Base-by-base conservation (phyloP, 2,888 invertebrate species). In the Apeira syringaria region DNA sequence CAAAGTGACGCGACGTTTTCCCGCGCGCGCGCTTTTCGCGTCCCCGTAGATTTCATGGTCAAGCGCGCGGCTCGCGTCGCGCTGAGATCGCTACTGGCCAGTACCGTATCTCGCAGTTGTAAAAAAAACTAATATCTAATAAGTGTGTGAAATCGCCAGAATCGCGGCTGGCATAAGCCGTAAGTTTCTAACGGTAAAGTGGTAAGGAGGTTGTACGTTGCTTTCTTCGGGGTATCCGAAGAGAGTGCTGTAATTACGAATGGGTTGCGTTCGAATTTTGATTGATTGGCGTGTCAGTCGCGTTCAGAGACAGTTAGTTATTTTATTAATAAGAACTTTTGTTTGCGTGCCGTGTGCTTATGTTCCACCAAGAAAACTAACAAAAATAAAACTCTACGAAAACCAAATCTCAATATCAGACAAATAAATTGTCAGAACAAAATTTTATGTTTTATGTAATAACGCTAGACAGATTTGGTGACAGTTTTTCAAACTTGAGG, bases 71-170 rank as follows among this genome's bases (percentile, higher is more conserved):
- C 42, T 38, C 48, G 53, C 50, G 35, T 44, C 45, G 56, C 52
- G 44, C 25, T 41, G 33, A 34, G 48, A 39, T 47, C 37, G 45
- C 47, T 51, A 56, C 56, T 56, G 56, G 46, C 49, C 56, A 57
- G 65, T 60, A 63, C 64, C 59, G 60, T 66, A 61, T 30, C 53
- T 46, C 56, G 49, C 61, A 61, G 61, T 67, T 63, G 54, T 50
- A 57, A 57, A 60, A 61, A 61, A 59, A 55, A 41, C 3, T 48
- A 39, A 9, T 64, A 64, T 74, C 74, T 74, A 74, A 78, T 74
- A 74, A 68, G 57, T 48, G 83, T 83, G 85, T 85, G 86, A 86
- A 86, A 86, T 86, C 81, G 72, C 61, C 69, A 66, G 70, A 71
- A 70, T 72, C 56, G 61, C 68, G 44, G 51, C 20, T 2, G 53